These are phyloP conservation scores for Atractosteus spatula DNA, from an alignment of 2,113 vertebrate genomes.

Conservation along the genomic window DNA sequence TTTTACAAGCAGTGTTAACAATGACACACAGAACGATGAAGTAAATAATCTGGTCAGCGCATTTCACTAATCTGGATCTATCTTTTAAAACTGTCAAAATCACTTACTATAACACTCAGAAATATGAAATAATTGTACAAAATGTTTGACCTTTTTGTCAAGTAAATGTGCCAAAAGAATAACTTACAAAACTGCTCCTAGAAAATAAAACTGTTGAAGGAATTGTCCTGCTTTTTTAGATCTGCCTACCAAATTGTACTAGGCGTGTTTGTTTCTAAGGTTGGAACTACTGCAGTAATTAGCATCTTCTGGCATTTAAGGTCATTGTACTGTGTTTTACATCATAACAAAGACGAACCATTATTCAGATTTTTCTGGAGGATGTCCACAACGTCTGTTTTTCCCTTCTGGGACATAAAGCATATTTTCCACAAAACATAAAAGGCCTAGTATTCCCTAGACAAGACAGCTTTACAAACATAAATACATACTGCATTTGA, in stretches of 20 bases:
- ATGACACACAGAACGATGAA: too few species aligned
- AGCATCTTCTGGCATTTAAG: constrained; percentile 42
- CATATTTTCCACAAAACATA: constrained; percentile 39
- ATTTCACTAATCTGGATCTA: too few species aligned
- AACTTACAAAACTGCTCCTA: too few species aligned
- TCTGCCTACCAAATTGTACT: constrained; percentile 14
- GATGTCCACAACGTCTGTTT: constrained; percentile 43
- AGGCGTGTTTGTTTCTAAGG: not conserved
- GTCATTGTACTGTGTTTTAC: constrained; percentile 45
- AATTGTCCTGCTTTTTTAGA: not conserved
- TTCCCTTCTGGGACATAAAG: constrained; percentile 47
- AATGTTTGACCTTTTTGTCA: too few species aligned
- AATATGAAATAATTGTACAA: too few species aligned
- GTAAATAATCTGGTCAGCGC: too few species aligned
- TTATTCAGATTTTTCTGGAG: constrained; percentile 49
- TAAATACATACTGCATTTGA: constrained; percentile 17
- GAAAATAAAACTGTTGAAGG: too few species aligned
- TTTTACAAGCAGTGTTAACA: too few species aligned
- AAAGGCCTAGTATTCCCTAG: constrained; percentile 41
- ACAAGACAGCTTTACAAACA: constrained; percentile 24
- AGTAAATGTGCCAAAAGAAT: too few species aligned
- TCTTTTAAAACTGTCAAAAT: too few species aligned
- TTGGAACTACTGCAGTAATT: constrained; percentile 20
- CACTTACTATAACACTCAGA: too few species aligned
- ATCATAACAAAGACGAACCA: constrained; percentile 51